Evolutionary conservation across 64 coral and sea anemone genomes (phyloP).

Genomic region (Montipora cactus): DNA sequence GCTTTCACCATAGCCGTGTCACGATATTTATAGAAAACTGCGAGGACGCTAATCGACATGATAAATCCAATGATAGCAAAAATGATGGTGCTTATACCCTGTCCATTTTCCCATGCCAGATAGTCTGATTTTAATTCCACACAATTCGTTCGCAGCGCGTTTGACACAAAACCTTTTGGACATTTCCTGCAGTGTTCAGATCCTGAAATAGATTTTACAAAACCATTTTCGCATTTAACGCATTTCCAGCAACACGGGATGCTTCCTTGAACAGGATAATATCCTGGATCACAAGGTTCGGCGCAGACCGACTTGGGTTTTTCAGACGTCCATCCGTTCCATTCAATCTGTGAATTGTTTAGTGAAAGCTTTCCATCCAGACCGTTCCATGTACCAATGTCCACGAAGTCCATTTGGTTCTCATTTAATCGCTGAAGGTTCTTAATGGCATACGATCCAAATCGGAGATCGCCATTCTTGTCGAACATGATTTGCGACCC

Average conservation of each 20-base stretch:
- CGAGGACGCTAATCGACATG: constrained; percentile 30
- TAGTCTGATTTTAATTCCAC: constrained; percentile 86
- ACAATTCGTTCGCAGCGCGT: constrained; percentile 59
- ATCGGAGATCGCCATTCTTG: constrained; percentile 78
- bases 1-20: constrained; percentile 92
- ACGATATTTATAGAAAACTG: constrained; percentile 78
- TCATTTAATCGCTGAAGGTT: constrained; percentile 65
- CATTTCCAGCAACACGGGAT: constrained; percentile 93
- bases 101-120: constrained; percentile 49
- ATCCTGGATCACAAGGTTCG: constrained; percentile 79
- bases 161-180: constrained; percentile 75
- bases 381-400: constrained; percentile 86
- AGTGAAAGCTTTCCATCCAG: constrained; percentile 39
- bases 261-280: constrained; percentile 76
- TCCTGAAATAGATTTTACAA: constrained; percentile 69
- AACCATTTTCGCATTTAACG: constrained; percentile 68
- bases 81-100: constrained; percentile 24
- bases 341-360: constrained; percentile 40
- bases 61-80: constrained; percentile 46
- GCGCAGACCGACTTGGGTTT: constrained; percentile 69
- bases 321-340: constrained; percentile 64
- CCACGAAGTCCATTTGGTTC: constrained; percentile 71
- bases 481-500: constrained; percentile 79
- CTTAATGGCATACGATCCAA: constrained; percentile 90
- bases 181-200: constrained; percentile 68